Evolutionary conservation across 2,888 invertebrate genomes (phyloP).

Genomic region (Megalurothrips usitatus): DNA sequence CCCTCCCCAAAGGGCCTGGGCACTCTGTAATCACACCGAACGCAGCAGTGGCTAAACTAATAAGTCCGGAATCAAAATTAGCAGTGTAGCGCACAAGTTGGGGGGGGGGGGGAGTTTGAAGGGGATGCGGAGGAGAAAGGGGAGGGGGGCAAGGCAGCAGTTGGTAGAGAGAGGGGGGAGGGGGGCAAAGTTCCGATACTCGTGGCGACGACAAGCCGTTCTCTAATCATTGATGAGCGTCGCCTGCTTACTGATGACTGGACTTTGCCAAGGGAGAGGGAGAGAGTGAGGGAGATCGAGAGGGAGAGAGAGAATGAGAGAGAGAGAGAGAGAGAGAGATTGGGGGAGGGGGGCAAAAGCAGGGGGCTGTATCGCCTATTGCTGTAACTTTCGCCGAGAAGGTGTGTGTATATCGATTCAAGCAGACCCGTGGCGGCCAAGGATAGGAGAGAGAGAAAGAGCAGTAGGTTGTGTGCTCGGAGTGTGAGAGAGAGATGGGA

Average conservation of each 20-base stretch:
- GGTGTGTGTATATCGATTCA: too few species aligned
- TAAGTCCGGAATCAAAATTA: not conserved
- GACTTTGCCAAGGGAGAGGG: not conserved
- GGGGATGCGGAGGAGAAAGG: not conserved
- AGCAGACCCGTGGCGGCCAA: too few species aligned
- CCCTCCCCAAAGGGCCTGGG: not conserved
- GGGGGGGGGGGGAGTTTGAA: not conserved
- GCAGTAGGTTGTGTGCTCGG: too few species aligned
- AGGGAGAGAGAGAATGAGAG: not conserved
- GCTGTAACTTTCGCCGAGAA: too few species aligned
- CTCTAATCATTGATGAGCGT: conserved; percentile 18
- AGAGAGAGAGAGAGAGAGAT: not conserved
- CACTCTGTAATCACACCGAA: not conserved
- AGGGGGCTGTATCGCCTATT: too few species aligned
- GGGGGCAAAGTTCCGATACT: not conserved
- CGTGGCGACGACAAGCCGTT: not conserved
- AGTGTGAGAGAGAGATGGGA: too few species aligned
- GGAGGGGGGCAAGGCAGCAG: not conserved
- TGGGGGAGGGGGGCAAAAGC: not conserved
- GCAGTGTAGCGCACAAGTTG: conserved; percentile 7
- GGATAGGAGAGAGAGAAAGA: too few species aligned
- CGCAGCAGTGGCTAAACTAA: not conserved
- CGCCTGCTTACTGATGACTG: not conserved
- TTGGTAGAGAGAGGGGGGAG: not conserved
- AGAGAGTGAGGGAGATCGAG: not conserved